Evolutionary conservation across 2,797 vertebrate species (phyloP).

Genomic region (Meda fulgida): DNA sequence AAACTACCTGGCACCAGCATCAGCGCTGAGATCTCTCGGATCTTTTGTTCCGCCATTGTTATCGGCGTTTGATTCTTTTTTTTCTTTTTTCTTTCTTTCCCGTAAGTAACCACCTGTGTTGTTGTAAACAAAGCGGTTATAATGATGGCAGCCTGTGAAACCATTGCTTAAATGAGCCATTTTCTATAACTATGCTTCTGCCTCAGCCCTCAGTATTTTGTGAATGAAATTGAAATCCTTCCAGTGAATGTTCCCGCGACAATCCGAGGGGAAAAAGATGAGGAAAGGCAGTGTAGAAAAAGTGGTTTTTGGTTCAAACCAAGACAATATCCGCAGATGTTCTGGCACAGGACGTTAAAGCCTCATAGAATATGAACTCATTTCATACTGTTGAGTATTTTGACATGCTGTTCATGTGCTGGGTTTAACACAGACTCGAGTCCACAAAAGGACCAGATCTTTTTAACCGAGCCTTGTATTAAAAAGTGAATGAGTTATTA

Average conservation of each 20-base stretch:
- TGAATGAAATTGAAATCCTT: conserved; percentile 6
- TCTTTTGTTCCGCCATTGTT: conserved; percentile 19
- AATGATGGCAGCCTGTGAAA: conserved; percentile 6
- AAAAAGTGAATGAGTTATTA: not conserved
- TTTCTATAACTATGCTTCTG: not conserved
- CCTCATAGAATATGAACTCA: not conserved
- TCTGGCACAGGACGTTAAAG: not conserved
- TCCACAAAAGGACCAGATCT: not conserved
- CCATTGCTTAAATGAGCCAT: not conserved
- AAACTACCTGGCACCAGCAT: conserved; percentile 20
- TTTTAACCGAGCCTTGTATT: not conserved
- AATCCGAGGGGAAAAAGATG: not conserved
- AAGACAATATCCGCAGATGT: conserved; percentile 17
- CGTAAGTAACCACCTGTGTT: conserved; percentile 20
- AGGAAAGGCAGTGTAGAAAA: not conserved
- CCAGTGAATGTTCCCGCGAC: not conserved
- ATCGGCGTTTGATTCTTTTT: conserved; percentile 20
- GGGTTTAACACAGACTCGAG: not conserved
- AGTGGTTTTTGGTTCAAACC: not conserved
- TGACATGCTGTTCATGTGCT: not conserved
- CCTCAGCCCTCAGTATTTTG: not conserved
- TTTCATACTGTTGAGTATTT: not conserved
- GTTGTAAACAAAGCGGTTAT: conserved; percentile 13
- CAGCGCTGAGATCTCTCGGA: conserved; percentile 26
- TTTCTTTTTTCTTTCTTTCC: too few relatives aligned